phyloP scores from a whole-genome alignment of 2,888 invertebrate genomes.

The Clunio marinus region DNA sequence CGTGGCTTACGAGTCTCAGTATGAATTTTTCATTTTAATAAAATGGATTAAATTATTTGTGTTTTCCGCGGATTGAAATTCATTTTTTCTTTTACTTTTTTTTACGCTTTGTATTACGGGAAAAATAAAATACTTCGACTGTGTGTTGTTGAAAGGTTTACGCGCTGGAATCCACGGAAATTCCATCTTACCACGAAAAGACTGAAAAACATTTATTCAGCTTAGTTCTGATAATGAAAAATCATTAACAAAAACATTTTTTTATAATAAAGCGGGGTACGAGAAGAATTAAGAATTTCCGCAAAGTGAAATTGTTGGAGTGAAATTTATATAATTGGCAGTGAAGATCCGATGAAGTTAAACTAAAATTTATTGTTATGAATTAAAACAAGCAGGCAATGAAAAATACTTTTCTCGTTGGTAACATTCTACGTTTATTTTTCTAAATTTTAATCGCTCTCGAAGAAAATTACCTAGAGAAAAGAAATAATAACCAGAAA shows the following conservation, averaged over 20 bases:
- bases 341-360: too few relatives aligned
- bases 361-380: too few relatives aligned
- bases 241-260: background rate
- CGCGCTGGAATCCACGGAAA: background rate
- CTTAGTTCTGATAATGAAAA: background rate
- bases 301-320: background rate
- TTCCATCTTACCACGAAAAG: background rate
- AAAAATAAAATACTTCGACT: too few relatives aligned
- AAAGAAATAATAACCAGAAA: too few relatives aligned
- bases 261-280: background rate
- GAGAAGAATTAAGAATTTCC: background rate
- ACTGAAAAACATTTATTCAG: background rate
- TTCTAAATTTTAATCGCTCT: too few relatives aligned
- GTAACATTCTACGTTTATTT: too few relatives aligned
- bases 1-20: constrained; percentile 17
- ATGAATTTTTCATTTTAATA: constrained; percentile 38
- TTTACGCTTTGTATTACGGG: background rate
- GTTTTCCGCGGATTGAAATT: constrained; percentile 1
- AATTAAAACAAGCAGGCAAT: too few relatives aligned
- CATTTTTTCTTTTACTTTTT: constrained; percentile 4
- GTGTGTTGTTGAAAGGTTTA: too few relatives aligned
- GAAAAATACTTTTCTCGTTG: too few relatives aligned
- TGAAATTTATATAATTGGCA: too few relatives aligned
- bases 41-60: constrained; percentile 36
- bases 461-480: too few relatives aligned